phyloP scores from a whole-genome alignment of 2,888 invertebrate species.

The Onthophagus sagittarius region DNA sequence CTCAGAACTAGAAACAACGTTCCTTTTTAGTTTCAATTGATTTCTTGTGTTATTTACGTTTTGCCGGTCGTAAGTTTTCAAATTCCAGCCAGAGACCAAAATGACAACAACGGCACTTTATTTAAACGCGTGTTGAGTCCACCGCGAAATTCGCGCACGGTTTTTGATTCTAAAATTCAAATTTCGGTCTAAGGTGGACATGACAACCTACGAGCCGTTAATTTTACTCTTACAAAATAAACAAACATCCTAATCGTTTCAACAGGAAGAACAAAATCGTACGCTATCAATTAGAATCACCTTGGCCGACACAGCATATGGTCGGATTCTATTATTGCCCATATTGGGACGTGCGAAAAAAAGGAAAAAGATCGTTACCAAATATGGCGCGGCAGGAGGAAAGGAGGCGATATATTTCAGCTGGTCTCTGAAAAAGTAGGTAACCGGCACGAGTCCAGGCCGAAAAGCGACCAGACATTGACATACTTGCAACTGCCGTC shows the following conservation, averaged over 20 bases:
- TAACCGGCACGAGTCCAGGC: neutral
- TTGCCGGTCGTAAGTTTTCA: slow-evolving; percentile 28
- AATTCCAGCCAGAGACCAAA: slow-evolving; percentile 46
- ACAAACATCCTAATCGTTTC: too few relatives aligned
- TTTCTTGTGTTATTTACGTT: slow-evolving; percentile 16
- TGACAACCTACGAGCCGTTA: slow-evolving; percentile 37
- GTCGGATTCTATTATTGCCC: slow-evolving; percentile 14
- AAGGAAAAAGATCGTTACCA: neutral
- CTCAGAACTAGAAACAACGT: slow-evolving; percentile 38
- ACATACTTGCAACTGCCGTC: slow-evolving; percentile 25
- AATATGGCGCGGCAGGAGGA: neutral
- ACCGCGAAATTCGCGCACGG: neutral
- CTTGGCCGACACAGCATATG: neutral
- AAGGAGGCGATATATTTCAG: neutral
- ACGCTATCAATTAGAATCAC: neutral
- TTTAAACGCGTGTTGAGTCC: neutral
- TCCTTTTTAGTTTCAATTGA: slow-evolving; percentile 25
- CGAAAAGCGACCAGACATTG: slow-evolving; percentile 12
- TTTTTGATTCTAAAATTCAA: neutral
- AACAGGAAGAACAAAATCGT: too few relatives aligned
- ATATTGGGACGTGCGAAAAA: slow-evolving; percentile 15
- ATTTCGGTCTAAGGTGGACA: slow-evolving; percentile 47
- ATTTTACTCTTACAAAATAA: neutral
- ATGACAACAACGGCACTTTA: neutral
- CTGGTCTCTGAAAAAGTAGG: neutral